Base-by-base conservation (phyloP, 2,797 vertebrate species). In the Eremophila alpestris region DNA sequence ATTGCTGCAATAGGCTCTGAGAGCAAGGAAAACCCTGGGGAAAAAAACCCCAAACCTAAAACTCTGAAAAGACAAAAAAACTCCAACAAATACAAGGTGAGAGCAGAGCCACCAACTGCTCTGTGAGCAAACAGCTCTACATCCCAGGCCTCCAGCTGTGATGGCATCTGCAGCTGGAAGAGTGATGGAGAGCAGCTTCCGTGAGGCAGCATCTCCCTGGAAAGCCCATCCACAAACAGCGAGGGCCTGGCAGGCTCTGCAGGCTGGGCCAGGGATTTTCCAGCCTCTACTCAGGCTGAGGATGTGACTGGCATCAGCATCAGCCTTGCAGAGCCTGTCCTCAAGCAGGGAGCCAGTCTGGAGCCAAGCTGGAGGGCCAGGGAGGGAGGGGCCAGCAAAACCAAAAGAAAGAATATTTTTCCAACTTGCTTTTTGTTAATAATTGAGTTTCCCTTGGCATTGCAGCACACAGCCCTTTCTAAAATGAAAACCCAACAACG, bases 191-290 rank as follows among this genome's bases (percentile, higher is more conserved):
- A 10, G 3, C 15, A 2, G 62, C 43, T 70, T 62, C 52, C 2
- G 1, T 1, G 4, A 43, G 75, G 70, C 86, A 45, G 21, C 76
- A 43, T 2, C 52, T 32, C 60, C 75, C 79, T 45, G 80, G 62
- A 27, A 83, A 87, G 75, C 56, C 83, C 83, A 45, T n/a, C 65
- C 6, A 34, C 83, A 49, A 26, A 17, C 75, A 74, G 87, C 3
- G 0, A 30, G 83, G 70, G 48, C 20, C 38, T 81, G 32, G 48
- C 63, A 54, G 65, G 67, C 74, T 69, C 16, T 13, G 24, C 74
- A 51, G 55, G 70, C 70, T 40, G 65, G 83, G n/a, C 63, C 40
- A 83, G 81, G 21, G 63, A 62, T 70, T 54, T 78, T 93, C 84
- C 87, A 90, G 94, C 74, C 69, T 60, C 60, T 73, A 40, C 51